Percentiles rank a stretch among this genome's conserved stretches.
These are phyloP conservation scores for Nomia melanderi DNA, from an alignment of 1,140 invertebrate genomes.

Conservation along the genomic window DNA sequence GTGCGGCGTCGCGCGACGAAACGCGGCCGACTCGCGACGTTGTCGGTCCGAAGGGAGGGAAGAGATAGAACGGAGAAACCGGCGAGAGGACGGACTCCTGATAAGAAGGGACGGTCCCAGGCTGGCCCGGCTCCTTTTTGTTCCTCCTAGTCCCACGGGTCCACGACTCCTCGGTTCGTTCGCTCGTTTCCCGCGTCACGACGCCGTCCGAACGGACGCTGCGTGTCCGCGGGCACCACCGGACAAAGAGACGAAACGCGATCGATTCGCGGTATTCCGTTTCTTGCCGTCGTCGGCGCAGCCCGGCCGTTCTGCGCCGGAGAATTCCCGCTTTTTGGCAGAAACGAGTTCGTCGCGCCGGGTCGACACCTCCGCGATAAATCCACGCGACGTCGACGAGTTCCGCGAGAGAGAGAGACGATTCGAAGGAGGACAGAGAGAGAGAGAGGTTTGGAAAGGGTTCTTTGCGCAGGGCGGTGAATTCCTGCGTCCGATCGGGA, in stretches of 20 bases:
- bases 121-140: slow-evolving; percentile 57
- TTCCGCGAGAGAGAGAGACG: neutral
- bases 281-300: slow-evolving; percentile 58
- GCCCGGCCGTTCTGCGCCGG: slow-evolving; percentile 7
- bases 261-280: slow-evolving; percentile 65
- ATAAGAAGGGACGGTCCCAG: slow-evolving; percentile 54
- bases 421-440: no score
- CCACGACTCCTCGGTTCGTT: slow-evolving; percentile 30
- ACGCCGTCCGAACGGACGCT: slow-evolving; percentile 31
- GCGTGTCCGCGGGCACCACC: slow-evolving; percentile 27
- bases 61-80: neutral
- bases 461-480: slow-evolving; percentile 16
- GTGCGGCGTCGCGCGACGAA: neutral
- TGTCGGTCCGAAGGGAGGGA: neutral
- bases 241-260: slow-evolving; percentile 59
- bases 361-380: neutral
- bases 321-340: no score
- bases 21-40: no score
- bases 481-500: slow-evolving; percentile 50
- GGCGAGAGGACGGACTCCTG: slow-evolving; percentile 18
- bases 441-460: neutral
- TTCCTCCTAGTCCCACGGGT: neutral
- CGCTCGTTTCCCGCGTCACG: no score
- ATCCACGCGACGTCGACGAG: no score
- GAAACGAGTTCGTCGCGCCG: neutral